A percentile compares a stretch with the other conserved stretches of the same genome.
Evolutionary conservation across 2,888 invertebrate species (phyloP).

Genomic region (Coronaproctus castanopsis): DNA sequence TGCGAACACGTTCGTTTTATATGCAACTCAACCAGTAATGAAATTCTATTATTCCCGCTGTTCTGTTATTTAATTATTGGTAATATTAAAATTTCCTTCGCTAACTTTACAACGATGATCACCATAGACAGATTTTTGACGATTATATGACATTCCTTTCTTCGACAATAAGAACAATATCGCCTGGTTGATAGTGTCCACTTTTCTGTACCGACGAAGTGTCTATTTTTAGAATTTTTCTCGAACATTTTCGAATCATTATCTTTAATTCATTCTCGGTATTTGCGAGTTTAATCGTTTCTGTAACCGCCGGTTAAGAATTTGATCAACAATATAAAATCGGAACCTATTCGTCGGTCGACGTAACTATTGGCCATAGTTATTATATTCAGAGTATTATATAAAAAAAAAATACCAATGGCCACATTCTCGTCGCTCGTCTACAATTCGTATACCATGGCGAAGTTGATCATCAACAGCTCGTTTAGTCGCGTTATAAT

Average conservation of each 20-base stretch:
- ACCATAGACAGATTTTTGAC: not conserved
- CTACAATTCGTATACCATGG: no score
- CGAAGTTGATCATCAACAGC: no score
- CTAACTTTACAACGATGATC: not conserved
- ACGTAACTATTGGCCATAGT: no score
- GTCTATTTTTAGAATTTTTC: not conserved
- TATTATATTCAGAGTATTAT: no score
- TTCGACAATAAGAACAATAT: not conserved
- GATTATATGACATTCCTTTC: not conserved
- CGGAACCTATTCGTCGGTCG: no score
- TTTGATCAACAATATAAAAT: not conserved
- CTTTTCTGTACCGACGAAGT: not conserved
- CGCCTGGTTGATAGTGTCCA: not conserved
- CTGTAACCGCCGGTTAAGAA: not conserved
- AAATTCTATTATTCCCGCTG: not conserved
- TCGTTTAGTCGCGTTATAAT: no score
- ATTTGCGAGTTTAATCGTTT: not conserved
- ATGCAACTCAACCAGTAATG: not conserved
- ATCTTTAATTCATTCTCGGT: not conserved
- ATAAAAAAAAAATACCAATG: no score
- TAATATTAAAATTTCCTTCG: not conserved
- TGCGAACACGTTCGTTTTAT: not conserved
- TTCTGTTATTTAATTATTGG: not conserved
- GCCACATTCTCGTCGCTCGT: no score
- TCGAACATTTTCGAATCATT: not conserved